A percentile compares a stretch with the other conserved stretches of the same genome.
Evolutionary conservation across 1,140 invertebrate species (phyloP).

Genomic region (Phymorhynchus buccinoides): DNA sequence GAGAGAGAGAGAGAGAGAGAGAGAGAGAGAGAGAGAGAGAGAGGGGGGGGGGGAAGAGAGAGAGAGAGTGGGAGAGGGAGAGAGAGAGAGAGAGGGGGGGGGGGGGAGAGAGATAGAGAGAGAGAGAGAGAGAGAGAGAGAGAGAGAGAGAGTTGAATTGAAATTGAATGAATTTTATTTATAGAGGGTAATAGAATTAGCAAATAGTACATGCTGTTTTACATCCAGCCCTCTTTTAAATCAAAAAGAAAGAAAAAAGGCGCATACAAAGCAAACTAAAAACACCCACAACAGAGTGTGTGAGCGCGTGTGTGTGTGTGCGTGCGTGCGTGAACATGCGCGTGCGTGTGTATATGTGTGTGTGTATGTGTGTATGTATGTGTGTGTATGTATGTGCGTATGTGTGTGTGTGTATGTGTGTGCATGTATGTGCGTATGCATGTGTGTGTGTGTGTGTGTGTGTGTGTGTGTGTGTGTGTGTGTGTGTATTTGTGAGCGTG

Average conservation of each 20-base stretch:
- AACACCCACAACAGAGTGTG: neutral
- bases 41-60: neutral
- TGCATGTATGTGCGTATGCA: neutral
- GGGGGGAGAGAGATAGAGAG: too few species aligned
- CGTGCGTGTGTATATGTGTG: neutral
- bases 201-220: too few species aligned
- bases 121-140: too few species aligned
- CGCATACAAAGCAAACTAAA: neutral
- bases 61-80: too few species aligned
- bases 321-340: neutral
- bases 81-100: too few species aligned
- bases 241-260: neutral
- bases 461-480: slow-evolving; percentile 3
- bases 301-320: too few species aligned
- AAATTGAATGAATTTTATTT: too few species aligned
- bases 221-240: too few species aligned
- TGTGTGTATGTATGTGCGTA: neutral
- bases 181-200: too few species aligned
- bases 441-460: neutral
- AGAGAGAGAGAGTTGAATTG: too few species aligned
- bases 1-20: neutral
- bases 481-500: too few species aligned
- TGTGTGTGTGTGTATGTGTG: neutral
- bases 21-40: neutral
- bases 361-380: neutral